Conservation (phyloP, 2,888 invertebrate species). For the Hirtodrosophila duncani region DNA sequence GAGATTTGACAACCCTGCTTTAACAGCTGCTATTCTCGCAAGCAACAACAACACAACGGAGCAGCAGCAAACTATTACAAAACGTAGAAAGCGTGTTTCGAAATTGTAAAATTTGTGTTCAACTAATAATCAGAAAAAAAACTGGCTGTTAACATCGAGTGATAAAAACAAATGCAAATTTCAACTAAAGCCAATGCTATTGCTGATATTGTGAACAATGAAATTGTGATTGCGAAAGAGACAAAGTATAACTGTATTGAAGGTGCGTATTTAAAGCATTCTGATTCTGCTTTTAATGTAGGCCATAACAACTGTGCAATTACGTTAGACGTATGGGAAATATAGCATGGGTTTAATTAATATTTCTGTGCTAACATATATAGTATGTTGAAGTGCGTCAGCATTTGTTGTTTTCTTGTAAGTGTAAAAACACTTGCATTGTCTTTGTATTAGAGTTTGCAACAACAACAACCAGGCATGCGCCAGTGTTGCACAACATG, state of each 20-base stretch:
- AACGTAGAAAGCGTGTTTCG: slow-evolving; percentile 38
- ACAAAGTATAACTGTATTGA: no score
- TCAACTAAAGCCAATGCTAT: no score
- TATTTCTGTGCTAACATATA: no score
- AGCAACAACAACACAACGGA: slow-evolving; percentile 55
- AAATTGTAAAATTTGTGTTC: slow-evolving; percentile 13
- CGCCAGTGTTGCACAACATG: slow-evolving; percentile 56
- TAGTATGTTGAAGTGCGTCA: no score
- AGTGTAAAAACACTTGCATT: not conserved
- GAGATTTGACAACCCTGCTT: slow-evolving; percentile 47
- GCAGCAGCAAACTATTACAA: slow-evolving; percentile 43
- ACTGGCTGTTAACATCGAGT: slow-evolving; percentile 6
- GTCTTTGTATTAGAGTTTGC: slow-evolving; percentile 16
- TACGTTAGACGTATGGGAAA: no score
- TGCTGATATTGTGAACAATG: no score
- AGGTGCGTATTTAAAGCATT: no score
- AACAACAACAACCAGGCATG: slow-evolving; percentile 31
- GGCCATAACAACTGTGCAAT: no score
- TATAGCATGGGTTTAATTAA: no score
- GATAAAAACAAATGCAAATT: slow-evolving; percentile 35
- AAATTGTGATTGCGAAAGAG: no score
- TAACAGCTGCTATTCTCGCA: slow-evolving; percentile 50
- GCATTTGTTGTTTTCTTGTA: not conserved
- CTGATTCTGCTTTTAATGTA: no score
- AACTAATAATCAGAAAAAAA: slow-evolving; percentile 10